These are phyloP conservation scores for Nephrotoma appendiculata DNA, from an alignment of 2,888 invertebrate genomes.

Conservation along the genomic window DNA sequence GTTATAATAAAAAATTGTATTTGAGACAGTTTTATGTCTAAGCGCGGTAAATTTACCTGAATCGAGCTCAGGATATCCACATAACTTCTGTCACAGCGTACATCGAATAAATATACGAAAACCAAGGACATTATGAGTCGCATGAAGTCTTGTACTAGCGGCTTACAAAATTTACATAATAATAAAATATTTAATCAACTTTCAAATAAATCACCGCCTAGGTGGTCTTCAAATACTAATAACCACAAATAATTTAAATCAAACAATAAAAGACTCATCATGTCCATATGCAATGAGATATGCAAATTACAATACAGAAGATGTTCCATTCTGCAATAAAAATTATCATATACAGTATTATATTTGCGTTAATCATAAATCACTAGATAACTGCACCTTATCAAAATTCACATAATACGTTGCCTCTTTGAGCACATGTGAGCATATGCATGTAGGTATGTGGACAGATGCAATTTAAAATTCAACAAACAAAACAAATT, in stretches of 20 bases:
- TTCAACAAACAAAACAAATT: neutral
- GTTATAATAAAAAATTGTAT: neutral
- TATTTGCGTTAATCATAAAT: neutral
- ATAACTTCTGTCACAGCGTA: neutral
- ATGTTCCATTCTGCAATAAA: neutral
- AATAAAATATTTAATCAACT: neutral
- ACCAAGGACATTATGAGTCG: no score
- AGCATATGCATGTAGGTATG: neutral
- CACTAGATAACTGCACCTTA: neutral
- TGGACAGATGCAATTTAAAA: neutral
- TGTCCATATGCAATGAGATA: neutral
- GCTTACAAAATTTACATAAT: neutral
- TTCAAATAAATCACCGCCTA: neutral
- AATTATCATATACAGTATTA: neutral
- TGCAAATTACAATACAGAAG: neutral
- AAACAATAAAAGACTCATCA: neutral
- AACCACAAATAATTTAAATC: neutral
- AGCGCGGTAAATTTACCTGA: neutral
- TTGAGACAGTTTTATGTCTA: neutral
- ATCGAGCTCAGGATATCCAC: neutral
- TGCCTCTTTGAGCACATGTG: neutral
- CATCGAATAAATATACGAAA: no score
- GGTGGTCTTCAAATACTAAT: neutral
- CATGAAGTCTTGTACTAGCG: no score
- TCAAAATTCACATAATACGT: neutral